A percentile compares a stretch with the other conserved stretches of the same genome.
Evolutionary conservation across 2,888 invertebrate genomes (phyloP).

Genomic region (Polietes domitor): DNA sequence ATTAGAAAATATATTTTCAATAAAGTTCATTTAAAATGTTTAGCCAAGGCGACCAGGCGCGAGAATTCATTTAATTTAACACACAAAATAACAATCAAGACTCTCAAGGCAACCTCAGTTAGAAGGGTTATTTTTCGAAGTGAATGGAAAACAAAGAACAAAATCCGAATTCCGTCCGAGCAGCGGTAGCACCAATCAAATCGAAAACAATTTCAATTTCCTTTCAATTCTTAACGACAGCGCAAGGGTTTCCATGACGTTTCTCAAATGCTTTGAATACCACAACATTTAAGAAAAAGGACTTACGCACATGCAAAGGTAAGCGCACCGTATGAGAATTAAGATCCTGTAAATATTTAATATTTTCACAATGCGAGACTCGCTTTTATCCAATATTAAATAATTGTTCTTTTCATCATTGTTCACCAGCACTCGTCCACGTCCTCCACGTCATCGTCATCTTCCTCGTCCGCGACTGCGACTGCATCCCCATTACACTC

Average conservation of each 20-base stretch:
- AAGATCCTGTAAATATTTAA: slow-evolving; percentile 40
- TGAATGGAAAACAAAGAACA: not conserved
- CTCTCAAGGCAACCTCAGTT: not conserved
- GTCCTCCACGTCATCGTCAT: slow-evolving; percentile 4
- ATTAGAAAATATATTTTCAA: not conserved
- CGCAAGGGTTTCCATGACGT: slow-evolving; percentile 23
- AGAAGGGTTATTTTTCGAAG: slow-evolving; percentile 1
- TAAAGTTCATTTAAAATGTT: not conserved
- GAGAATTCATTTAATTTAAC: slow-evolving; percentile 6
- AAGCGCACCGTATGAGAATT: slow-evolving; percentile 4
- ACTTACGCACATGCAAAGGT: not conserved
- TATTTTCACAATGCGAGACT: slow-evolving; percentile 25
- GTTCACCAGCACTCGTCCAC: slow-evolving; percentile 26
- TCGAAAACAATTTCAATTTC: slow-evolving; percentile 27
- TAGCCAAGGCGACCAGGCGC: not conserved
- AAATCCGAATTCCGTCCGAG: not conserved
- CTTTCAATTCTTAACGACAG: not conserved
- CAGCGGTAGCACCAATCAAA: not conserved
- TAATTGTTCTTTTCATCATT: slow-evolving; percentile 40
- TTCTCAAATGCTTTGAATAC: slow-evolving; percentile 28
- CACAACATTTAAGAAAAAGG: slow-evolving; percentile 31
- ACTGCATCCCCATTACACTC: slow-evolving; percentile 6
- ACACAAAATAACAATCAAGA: slow-evolving; percentile 4
- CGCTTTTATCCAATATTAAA: slow-evolving; percentile 32
- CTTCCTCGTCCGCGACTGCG: too few relatives aligned